Evolutionary conservation across 2,113 vertebrate genomes (phyloP), one percentile per base, ranked within the genome.

Genomic region (Atrichornis clamosus): DNA sequence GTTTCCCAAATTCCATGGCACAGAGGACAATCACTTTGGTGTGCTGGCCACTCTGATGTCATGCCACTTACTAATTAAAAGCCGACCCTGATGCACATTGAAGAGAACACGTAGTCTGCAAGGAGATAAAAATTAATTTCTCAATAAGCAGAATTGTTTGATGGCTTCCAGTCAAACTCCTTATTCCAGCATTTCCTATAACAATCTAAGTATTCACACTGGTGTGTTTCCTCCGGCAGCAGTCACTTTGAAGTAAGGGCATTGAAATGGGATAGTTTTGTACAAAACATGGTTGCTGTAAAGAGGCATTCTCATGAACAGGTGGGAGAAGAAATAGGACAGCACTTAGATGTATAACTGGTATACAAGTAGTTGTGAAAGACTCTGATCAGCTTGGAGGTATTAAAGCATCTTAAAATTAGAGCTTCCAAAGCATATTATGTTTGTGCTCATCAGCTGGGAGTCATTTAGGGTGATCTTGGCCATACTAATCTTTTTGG

Each of bases 361-460:
- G 35, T 44, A 74, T 35, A 46, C 4, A 33, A 91, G 74, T 33
- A 82, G 30, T 23, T 55, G 47, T 28, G 23, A 91, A 93, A 92
- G 22, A 35, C 70, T 72, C 32, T 37, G 65, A 84, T 87, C 58
- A 75, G 65, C 80, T 37, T 73, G 69, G 79, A 87, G 58, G 41
- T 49, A 87, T 78, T 75, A 92, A 91, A 92, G 49, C 56, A 56
- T 87, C 77, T 78, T 44, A 59, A 92, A 95, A 92, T 44, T 68
- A 41, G 64, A 92, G 47, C 27, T 47, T 81, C 22, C 46, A 72
- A 89, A 90, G 63, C 52, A 56, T 63, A 64, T 41, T 63, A 41
- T 55, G 28, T 60, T 92, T 75, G 49, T 56, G 23, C 22, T 89
- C 30, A 69, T 90, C 82, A 77, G 32, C 55, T 58, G 84, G n/a